Conservation (phyloP, 1,140 invertebrate species). For the Cecropterus lyciades region DNA sequence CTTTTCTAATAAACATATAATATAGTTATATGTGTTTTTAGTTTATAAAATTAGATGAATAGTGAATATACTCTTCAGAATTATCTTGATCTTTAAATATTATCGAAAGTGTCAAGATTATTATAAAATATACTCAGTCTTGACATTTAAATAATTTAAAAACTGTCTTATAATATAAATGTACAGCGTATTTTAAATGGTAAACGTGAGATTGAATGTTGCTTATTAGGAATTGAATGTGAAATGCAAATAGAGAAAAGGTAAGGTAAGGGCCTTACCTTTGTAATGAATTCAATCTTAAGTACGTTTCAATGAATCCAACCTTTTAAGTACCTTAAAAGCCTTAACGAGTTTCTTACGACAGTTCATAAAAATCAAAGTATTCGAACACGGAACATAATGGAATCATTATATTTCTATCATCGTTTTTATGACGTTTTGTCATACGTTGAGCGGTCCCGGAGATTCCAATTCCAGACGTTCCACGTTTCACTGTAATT, state of each 20-base stretch:
- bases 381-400: constrained; percentile 5
- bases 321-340: neutral
- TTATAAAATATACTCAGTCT: neutral
- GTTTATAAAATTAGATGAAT: too few species aligned
- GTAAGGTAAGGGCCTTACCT: too few species aligned
- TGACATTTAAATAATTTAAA: neutral
- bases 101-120: neutral
- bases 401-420: constrained; percentile 38
- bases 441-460: constrained; percentile 10
- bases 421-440: constrained; percentile 23
- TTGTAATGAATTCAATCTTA: too few species aligned
- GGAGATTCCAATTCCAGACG: constrained; percentile 9
- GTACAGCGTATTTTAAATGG: neutral
- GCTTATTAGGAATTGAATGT: neutral
- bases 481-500: neutral
- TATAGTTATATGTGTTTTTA: too few species aligned
- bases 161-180: neutral
- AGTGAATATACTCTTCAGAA: too few species aligned
- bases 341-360: neutral
- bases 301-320: neutral
- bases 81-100: neutral
- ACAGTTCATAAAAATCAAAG: constrained; percentile 1
- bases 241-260: too few species aligned
- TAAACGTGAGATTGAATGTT: neutral
- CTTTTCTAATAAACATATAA: too few species aligned